Conservation (phyloP, 2,113 vertebrate species). For the Romanogobio albipinnatus region DNA sequence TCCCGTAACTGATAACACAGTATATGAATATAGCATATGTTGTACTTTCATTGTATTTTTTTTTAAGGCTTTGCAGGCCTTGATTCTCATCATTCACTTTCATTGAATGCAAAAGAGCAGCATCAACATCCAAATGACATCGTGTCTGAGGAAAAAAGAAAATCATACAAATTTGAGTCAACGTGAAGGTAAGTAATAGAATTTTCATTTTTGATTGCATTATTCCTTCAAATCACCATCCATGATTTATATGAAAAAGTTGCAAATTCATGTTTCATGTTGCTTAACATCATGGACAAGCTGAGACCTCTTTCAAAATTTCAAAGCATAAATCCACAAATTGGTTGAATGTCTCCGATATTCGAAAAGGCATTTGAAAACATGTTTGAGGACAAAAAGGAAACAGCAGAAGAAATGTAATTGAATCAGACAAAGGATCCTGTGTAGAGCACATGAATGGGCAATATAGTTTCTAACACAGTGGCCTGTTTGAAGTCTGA, state of each 20-base stretch:
- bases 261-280: background rate
- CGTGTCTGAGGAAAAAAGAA: background rate
- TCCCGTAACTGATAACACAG: background rate
- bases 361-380: background rate
- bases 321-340: background rate
- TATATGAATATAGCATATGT: background rate
- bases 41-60: background rate
- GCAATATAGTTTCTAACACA: conserved; percentile 9
- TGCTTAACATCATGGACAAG: background rate
- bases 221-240: background rate
- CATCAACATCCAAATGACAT: background rate
- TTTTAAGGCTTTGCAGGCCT: background rate
- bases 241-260: background rate
- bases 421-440: background rate
- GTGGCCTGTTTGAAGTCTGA: background rate
- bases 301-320: background rate
- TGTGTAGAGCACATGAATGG: conserved; percentile 7
- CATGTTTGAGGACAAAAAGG: background rate
- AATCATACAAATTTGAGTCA: background rate
- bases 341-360: background rate
- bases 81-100: background rate
- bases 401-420: background rate
- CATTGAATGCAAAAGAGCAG: background rate
- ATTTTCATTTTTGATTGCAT: background rate
- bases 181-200: background rate